Percentiles rank a stretch among this genome's conserved stretches.
Conservation (phyloP, 2,113 vertebrate species). For the Eulemur macaco region DNA sequence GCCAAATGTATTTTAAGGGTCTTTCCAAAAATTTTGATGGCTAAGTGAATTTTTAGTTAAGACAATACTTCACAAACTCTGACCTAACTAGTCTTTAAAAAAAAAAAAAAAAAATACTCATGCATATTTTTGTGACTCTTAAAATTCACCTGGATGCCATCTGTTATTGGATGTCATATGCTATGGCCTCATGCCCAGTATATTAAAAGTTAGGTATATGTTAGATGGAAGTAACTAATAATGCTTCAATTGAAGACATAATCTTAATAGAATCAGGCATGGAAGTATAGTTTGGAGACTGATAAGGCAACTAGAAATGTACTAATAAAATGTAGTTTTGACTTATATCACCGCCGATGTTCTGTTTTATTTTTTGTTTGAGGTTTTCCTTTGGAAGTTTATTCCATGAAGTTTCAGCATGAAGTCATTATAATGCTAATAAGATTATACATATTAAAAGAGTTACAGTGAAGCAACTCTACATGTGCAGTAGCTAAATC, state of each 20-base stretch:
- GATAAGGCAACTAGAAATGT: slow-evolving; percentile 10
- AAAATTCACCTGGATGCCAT: background rate
- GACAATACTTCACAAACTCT: background rate
- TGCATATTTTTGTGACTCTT: background rate
- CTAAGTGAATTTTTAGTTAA: background rate
- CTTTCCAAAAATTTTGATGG: background rate
- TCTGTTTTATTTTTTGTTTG: slow-evolving; percentile 20
- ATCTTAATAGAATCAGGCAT: background rate
- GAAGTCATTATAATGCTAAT: slow-evolving; percentile 54
- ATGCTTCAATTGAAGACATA: background rate
- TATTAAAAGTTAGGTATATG: background rate
- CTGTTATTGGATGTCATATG: background rate
- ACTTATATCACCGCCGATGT: background rate
- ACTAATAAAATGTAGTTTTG: background rate
- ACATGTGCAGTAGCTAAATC: background rate
- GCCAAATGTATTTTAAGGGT: background rate
- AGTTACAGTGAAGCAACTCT: background rate
- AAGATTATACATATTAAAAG: slow-evolving; percentile 22
- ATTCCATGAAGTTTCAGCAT: background rate
- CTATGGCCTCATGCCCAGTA: background rate
- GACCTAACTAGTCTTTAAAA: background rate
- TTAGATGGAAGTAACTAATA: background rate
- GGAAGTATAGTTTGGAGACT: background rate
- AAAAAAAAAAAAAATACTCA: background rate
- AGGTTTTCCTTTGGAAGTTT: background rate